These are phyloP conservation scores for Babyrousa celebensis DNA, from an alignment of 2,797 vertebrate genomes.

Conservation along the genomic window DNA sequence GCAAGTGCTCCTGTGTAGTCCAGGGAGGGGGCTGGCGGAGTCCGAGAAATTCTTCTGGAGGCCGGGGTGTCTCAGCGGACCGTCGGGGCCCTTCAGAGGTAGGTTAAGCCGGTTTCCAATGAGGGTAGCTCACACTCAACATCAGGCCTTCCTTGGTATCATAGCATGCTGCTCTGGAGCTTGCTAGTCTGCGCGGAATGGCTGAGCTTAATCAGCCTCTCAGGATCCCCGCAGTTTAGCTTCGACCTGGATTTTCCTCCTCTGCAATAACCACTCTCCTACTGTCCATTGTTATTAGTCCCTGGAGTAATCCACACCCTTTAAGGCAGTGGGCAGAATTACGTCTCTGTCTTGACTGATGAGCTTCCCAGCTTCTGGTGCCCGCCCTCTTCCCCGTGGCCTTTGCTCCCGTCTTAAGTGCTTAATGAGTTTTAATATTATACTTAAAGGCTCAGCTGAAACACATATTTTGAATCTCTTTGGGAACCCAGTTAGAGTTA, in stretches of 20 bases:
- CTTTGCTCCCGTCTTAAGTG: neutral
- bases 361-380: neutral
- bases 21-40: neutral
- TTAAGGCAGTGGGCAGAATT: neutral
- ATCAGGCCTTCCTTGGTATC: neutral
- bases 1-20: neutral
- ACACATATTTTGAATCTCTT: neutral
- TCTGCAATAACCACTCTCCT: neutral
- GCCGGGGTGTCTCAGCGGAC: neutral
- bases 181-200: neutral
- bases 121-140: too few species aligned
- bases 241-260: neutral
- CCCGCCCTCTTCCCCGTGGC: neutral
- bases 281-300: neutral
- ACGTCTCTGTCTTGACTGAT: neutral
- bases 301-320: neutral
- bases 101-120: neutral
- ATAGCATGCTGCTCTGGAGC: neutral
- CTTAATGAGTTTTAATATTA: neutral
- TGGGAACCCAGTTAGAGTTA: neutral
- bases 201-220: neutral
- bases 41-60: neutral
- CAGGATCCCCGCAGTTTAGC: neutral
- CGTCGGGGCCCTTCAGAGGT: slow-evolving; percentile 66
- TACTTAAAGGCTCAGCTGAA: neutral